Evolutionary conservation across 2,797 vertebrate species (phyloP), one percentile per base, ranked within the genome.

Genomic region (Typhlichthys eigenmanni): DNA sequence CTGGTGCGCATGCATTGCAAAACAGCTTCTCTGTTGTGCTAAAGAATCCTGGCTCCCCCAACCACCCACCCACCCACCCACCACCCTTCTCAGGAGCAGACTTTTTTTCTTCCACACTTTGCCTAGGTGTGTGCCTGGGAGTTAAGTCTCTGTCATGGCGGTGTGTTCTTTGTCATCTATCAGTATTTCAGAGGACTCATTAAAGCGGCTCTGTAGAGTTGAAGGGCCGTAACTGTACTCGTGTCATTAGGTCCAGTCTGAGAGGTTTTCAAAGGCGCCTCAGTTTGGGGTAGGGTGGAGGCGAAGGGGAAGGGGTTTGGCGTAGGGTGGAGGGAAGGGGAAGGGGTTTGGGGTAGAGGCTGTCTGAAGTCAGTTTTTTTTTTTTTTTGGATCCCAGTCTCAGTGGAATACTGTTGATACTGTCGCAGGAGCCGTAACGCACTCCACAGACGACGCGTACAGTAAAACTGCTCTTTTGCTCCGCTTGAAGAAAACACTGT

Each of bases 21-120:
- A 94, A 92, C 91, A 94, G 91, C 91, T 92, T 84, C 88, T 93
- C 92, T 93, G 91, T 92, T 93, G 90, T 93, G 92, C 89, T 92
- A 91, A 91, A 92, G 90, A 93, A 92, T 92, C 90, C 72, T 57
- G 77, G 80, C 81, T 85, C 87, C 85, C 81, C 76, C 55, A 19
- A 19, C 19, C 3, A 29, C 66, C 55, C 56, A 75, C 78, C 14
- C 34, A 13, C 43, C 5, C 55, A 32, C 34, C 55, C 55, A 4
- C 34, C 54, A 75, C 68, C 82, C 86, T 85, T 90, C 91, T 91
- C 88, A 82, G 75, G 78, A 88, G 87, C 72, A 80, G 79, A 88
- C 83, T 88, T 87, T 85, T 84, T 29, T 29, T 87, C 85, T 84
- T 87, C 83, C 79, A 81, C 86, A 86, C 90, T 90, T 90, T 88